Evolutionary conservation across 2,113 vertebrate genomes (phyloP).

Genomic region (Brachypteracias leptosomus): DNA sequence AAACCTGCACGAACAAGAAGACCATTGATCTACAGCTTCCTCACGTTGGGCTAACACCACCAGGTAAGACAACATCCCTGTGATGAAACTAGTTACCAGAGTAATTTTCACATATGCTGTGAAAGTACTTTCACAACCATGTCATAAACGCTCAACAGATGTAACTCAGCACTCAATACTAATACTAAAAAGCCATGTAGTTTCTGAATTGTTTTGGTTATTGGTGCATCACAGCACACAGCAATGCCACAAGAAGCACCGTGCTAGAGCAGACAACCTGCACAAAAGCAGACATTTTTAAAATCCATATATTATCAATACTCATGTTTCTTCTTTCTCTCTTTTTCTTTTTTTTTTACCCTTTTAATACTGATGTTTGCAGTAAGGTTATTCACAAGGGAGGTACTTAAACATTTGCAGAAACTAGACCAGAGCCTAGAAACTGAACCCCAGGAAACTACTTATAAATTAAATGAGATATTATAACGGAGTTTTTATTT

Average conservation of each 20-base stretch:
- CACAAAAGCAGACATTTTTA: neutral
- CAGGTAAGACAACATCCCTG: neutral
- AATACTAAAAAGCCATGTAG: neutral
- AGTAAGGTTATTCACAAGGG: neutral
- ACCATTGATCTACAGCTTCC: neutral
- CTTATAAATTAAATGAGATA: neutral
- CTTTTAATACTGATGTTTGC: neutral
- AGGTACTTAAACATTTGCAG: neutral
- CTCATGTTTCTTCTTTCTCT: neutral
- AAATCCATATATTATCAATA: neutral
- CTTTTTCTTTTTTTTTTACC: fast-evolving
- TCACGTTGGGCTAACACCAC: fast-evolving
- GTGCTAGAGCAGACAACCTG: neutral
- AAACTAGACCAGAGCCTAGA: neutral
- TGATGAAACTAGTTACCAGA: neutral
- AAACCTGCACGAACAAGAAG: neutral
- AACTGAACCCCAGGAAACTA: neutral
- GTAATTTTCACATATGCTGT: neutral
- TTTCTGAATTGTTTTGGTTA: neutral
- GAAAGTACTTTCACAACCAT: neutral
- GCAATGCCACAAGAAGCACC: neutral
- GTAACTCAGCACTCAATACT: neutral
- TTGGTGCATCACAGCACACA: neutral
- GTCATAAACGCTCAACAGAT: neutral
- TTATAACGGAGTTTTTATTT: neutral